Conservation (phyloP, 2,113 vertebrate species). For the Crocuta crocuta region DNA sequence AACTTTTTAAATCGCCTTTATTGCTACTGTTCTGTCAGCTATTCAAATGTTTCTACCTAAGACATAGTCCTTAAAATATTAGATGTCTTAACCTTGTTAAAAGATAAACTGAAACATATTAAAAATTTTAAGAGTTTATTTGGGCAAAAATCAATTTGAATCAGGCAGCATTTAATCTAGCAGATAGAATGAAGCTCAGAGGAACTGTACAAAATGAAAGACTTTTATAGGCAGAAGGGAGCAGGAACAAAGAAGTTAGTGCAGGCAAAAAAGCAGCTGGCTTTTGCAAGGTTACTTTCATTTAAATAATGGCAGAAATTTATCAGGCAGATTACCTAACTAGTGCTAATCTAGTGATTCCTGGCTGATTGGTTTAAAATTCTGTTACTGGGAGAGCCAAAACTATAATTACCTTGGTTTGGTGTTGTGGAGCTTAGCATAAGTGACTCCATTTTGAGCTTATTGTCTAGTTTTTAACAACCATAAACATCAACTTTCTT, state of each 20-base stretch:
- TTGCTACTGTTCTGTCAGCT: neutral
- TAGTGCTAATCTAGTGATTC: neutral
- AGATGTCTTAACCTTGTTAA: neutral
- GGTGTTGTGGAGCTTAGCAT: neutral
- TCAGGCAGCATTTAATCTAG: neutral
- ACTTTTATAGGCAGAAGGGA: neutral
- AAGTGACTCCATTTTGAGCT: neutral
- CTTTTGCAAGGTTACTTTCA: neutral
- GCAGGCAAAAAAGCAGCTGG: neutral
- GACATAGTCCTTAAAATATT: neutral
- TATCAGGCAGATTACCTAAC: neutral
- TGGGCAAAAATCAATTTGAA: neutral
- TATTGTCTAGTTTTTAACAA: neutral
- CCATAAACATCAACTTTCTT: too few relatives aligned
- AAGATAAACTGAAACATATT: neutral
- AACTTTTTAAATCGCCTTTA: conserved; percentile 8
- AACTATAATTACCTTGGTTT: neutral
- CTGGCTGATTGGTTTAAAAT: neutral
- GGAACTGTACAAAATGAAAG: neutral
- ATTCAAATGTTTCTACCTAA: neutral
- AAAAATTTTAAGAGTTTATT: neutral
- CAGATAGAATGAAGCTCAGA: neutral
- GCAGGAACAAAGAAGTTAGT: neutral
- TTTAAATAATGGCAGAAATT: neutral
- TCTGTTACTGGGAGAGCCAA: neutral